phyloP scores from a whole-genome alignment of 2,113 vertebrate genomes.

The Columba livia region DNA sequence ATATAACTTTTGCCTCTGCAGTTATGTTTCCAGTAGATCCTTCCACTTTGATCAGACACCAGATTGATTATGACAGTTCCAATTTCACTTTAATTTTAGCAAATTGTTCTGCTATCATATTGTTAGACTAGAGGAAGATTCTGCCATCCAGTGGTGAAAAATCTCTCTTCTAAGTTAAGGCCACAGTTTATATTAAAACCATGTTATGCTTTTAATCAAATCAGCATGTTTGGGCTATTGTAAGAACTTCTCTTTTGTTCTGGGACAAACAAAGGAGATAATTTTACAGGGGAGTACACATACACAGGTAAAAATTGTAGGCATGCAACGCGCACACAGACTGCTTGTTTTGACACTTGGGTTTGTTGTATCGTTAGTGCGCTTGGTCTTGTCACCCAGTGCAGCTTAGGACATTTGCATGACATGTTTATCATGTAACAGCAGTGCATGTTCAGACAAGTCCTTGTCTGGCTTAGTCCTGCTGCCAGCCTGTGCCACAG shows the following conservation, averaged over 20 bases:
- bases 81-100: constrained; percentile 27
- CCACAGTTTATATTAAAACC: background rate
- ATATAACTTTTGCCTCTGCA: background rate
- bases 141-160: constrained; percentile 67
- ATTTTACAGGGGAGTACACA: background rate
- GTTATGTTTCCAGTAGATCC: constrained; percentile 32
- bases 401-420: background rate
- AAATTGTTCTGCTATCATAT: background rate
- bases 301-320: background rate
- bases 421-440: background rate
- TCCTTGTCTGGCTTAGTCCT: background rate
- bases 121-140: constrained; percentile 38
- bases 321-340: accelerated
- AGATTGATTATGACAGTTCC: constrained; percentile 23
- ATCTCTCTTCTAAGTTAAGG: background rate
- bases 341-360: background rate
- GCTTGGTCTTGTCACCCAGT: accelerated
- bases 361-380: accelerated
- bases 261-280: background rate
- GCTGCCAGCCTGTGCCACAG: background rate
- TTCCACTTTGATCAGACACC: background rate
- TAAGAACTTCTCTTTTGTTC: background rate
- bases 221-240: background rate
- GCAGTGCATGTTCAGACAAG: accelerated
- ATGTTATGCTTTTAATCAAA: background rate